phyloP scores from a whole-genome alignment of 2,888 invertebrate species.

The Catocala fraxini region DNA sequence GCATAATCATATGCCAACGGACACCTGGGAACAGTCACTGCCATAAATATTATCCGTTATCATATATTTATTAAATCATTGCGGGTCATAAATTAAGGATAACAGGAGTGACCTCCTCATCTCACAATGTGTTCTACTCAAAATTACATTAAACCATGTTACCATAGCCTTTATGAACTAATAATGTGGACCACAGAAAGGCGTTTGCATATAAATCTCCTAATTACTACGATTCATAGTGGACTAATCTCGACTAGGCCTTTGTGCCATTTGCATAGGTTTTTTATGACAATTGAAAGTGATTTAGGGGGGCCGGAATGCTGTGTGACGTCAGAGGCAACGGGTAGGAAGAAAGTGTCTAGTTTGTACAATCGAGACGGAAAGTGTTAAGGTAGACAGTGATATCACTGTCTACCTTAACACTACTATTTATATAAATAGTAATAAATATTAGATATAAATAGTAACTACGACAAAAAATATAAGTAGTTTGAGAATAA shows the following conservation, averaged over 20 bases:
- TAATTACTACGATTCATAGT: conserved; percentile 82
- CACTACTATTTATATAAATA: too few relatives aligned
- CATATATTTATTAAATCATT: conserved; percentile 79
- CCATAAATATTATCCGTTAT: conserved; percentile 82
- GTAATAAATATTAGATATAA: too few relatives aligned
- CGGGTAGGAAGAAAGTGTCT: conserved; percentile 44
- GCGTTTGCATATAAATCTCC: conserved; percentile 87
- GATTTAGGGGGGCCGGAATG: conserved; percentile 79
- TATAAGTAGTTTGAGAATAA: too few relatives aligned
- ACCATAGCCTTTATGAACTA: conserved; percentile 76
- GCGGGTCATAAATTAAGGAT: conserved; percentile 79
- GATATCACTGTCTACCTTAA: too few relatives aligned
- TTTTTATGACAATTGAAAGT: conserved; percentile 74
- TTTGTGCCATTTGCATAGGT: conserved; percentile 77
- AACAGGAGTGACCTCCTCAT: conserved; percentile 84
- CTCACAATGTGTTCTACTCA: conserved; percentile 71
- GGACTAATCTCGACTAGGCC: conserved; percentile 79
- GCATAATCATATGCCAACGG: conserved; percentile 51
- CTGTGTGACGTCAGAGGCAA: conserved; percentile 35
- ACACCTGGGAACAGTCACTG: conserved; percentile 62
- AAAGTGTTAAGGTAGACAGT: conserved; percentile 25
- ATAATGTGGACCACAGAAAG: conserved; percentile 84
- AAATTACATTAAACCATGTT: conserved; percentile 76
- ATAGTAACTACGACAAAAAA: too few relatives aligned
- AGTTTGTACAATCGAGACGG: conserved; percentile 27